Evolutionary conservation across 1,140 invertebrate genomes (phyloP), one percentile per base, ranked within the genome.

Genomic region (Trichonephila clavipes): DNA sequence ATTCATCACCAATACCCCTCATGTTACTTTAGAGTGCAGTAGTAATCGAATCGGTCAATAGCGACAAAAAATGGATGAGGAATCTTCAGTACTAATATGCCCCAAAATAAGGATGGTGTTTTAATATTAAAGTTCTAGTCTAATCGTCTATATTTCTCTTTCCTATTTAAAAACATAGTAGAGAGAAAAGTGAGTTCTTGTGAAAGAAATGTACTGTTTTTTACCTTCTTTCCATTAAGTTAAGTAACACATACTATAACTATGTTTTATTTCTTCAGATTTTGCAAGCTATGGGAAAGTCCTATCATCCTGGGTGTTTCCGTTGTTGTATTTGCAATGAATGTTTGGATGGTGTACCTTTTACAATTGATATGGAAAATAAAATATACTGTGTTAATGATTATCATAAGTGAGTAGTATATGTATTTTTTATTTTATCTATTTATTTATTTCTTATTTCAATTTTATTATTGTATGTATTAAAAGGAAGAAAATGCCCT

Each of bases 351-450:
- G 99, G 99, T 51, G 98, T 99, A 59, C 99, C 99, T 16, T 99
- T 99, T 95, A 99, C 99, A 0, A 95, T 99, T 16, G 99, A 99
- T 96, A 98, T 99, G 51, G 98, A 99, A 95, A 99, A 99, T 96
- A 99, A 99, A 96, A 99, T 99, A 94, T 99, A 99, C 95, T 99
- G 99, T 96, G 98, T 99, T 44, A 98, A 98, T 95, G 99, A 99
- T 96, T 99, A 99, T 96, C 99, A 99, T 96, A 97, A 97, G 97
- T 97, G 95, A 94, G 92, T 94, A 81, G 94, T 16, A 14, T 62
- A 19, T 62, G 61, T 62, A 16, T 62, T 62, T 19, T 62, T 62
- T 72, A 24, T n/a, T 21, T 58, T 58, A 51, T 24, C 10, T 4
- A 51, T 83, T 40, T 40, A 40, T 40, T 40, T 1, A 1, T 40